Percentiles rank a stretch among this genome's conserved stretches.
phyloP scores from a whole-genome alignment of 1,140 invertebrate species.

The Plodia interpunctella region DNA sequence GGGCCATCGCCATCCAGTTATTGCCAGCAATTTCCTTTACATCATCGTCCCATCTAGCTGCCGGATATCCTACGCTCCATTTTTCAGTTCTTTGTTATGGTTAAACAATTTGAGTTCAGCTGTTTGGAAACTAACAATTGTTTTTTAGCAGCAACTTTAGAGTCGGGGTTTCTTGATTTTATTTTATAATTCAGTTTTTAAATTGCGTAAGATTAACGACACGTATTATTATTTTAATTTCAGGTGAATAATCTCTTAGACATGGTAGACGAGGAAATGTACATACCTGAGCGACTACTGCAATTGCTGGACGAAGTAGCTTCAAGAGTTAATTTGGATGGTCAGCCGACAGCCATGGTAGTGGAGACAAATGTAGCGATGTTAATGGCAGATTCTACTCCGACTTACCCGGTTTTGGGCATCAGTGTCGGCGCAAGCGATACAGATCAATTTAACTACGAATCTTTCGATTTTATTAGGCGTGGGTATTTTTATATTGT shows the following conservation, averaged over 20 bases:
- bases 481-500: neutral
- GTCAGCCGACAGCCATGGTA: neutral
- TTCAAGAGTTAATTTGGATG: neutral
- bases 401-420: neutral
- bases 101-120: too few relatives aligned
- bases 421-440: neutral
- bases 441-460: neutral
- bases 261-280: neutral
- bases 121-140: too few relatives aligned
- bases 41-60: too few relatives aligned
- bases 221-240: neutral
- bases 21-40: too few relatives aligned
- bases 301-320: neutral
- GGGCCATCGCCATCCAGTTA: too few relatives aligned
- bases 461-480: neutral
- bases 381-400: neutral
- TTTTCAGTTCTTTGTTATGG: too few relatives aligned
- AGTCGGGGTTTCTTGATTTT: too few relatives aligned
- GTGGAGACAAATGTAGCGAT: neutral
- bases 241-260: neutral
- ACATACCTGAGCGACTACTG: neutral
- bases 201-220: neutral
- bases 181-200: too few relatives aligned
- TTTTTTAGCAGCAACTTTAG: too few relatives aligned
- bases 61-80: too few relatives aligned